phyloP scores from a whole-genome alignment of 2,797 vertebrate species.

The Balearica regulorum region DNA sequence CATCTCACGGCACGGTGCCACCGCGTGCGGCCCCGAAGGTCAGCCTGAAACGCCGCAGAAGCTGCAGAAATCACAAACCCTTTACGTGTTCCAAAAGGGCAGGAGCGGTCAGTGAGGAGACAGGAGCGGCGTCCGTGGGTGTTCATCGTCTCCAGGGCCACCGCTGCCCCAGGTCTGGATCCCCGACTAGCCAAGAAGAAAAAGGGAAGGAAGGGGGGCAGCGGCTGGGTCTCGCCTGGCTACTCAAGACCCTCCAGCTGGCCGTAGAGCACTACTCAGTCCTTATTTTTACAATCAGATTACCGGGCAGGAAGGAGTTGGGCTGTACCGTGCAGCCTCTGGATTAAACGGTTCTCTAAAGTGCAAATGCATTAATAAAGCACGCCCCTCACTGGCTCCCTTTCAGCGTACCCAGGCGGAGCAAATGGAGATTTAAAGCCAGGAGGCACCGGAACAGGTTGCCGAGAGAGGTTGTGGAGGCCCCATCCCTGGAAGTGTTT shows the following conservation, averaged over 20 bases:
- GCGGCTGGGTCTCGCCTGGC: background rate
- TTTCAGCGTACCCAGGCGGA: background rate
- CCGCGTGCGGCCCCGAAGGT: fast-evolving
- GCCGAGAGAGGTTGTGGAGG: too few species aligned
- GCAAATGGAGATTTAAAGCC: background rate
- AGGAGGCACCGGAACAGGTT: too few species aligned
- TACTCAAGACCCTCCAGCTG: background rate
- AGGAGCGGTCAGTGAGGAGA: background rate
- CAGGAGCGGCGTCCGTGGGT: fast-evolving
- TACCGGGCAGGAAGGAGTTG: constrained; percentile 3
- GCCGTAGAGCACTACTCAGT: background rate
- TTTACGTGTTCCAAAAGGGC: fast-evolving
- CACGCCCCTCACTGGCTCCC: background rate
- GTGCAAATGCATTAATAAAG: constrained; percentile 33
- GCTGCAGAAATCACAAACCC: background rate
- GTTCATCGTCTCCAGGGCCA: background rate
- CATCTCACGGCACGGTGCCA: fast-evolving
- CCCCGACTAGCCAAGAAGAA: background rate
- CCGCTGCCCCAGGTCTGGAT: background rate
- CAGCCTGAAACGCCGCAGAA: background rate
- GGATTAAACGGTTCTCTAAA: background rate
- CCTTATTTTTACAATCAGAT: constrained; percentile 2
- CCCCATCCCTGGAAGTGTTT: background rate
- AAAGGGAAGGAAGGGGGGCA: background rate
- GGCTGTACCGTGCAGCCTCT: background rate